Evolutionary conservation across 1,140 invertebrate genomes (phyloP), one percentile per base, ranked within the genome.

Genomic region (Cryptotermes secundus): DNA sequence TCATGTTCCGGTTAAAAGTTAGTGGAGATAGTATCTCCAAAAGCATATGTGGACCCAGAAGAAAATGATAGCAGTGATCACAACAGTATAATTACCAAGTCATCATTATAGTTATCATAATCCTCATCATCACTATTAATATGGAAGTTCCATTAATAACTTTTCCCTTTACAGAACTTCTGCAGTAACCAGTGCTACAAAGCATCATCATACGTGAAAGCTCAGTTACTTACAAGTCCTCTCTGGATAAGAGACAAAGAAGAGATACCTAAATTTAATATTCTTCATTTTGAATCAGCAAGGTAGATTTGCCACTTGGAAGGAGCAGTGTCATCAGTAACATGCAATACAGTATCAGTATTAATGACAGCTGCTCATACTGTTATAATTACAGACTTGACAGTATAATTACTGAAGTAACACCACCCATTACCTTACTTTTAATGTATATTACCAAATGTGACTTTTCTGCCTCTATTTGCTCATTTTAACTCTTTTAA

Each of bases 121-220:
- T n/a, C n/a, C n/a, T n/a, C n/a, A n/a, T n/a, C n/a, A n/a, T n/a
- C n/a, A n/a, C n/a, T n/a, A 49, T 49, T 14, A 49, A 49, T 49
- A 4, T 49, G 45, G 45, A 49, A 49, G 19, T 49, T 19, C 9
- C 16, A 19, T 14, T 12, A 12, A 84, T 86, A 81, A 82, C 86
- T 34, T 36, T 80, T 35, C 86, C 86, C 86, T 83, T 90, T 90
- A 83, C 87, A 93, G 92, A 95, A 95, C 87, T 98, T 95, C 88
- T 98, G 97, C 87, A 96, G 94, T 85, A 94, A 94, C 85, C 87
- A 90, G 34, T 98, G 97, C 89, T 97, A 95, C 87, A 94, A 94
- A 87, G 93, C 95, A 26, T 95, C 95, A 4, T 92, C 94, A 87
- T 94, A 94, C 89, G 90, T 97, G 34, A 94, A 96, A 86, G 91